Conservation (phyloP, 2,797 vertebrate genomes). For the Falco rusticolus region DNA sequence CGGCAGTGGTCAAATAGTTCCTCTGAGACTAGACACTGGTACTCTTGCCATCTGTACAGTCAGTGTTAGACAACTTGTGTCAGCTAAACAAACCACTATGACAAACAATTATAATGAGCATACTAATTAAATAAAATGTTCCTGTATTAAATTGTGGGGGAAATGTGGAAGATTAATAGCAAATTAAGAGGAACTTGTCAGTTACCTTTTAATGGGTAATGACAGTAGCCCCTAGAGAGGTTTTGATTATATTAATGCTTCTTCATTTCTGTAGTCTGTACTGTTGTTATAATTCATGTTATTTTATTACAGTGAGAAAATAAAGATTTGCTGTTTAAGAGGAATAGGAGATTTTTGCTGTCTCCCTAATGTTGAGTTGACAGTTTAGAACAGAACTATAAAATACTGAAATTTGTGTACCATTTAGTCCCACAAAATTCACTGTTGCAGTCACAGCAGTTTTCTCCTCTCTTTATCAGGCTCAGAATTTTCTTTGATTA, state of each 20-base stretch:
- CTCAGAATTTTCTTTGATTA: not conserved
- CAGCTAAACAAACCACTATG: conserved; percentile 71
- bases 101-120: conserved; percentile 78
- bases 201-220: conserved; percentile 56
- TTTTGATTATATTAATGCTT: conserved; percentile 27
- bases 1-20: conserved; percentile 87
- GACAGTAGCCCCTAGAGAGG: conserved; percentile 51
- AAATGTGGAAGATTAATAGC: conserved; percentile 66
- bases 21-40: conserved; percentile 78
- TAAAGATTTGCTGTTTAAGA: not conserved
- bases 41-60: conserved; percentile 78
- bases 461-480: not conserved
- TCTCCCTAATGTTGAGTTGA: not conserved
- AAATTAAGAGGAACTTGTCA: conserved; percentile 68
- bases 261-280: not conserved
- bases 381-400: not conserved
- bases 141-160: conserved; percentile 46
- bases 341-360: not conserved
- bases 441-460: not conserved
- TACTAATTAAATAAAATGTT: conserved; percentile 79
- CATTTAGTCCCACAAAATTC: not conserved
- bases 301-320: conserved; percentile 13
- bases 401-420: not conserved
- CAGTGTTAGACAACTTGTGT: conserved; percentile 77
- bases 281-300: not conserved